Evolutionary conservation across 2,888 invertebrate species (phyloP), one percentile per base, ranked within the genome.

Genomic region (Mimumesa dahlbomi): DNA sequence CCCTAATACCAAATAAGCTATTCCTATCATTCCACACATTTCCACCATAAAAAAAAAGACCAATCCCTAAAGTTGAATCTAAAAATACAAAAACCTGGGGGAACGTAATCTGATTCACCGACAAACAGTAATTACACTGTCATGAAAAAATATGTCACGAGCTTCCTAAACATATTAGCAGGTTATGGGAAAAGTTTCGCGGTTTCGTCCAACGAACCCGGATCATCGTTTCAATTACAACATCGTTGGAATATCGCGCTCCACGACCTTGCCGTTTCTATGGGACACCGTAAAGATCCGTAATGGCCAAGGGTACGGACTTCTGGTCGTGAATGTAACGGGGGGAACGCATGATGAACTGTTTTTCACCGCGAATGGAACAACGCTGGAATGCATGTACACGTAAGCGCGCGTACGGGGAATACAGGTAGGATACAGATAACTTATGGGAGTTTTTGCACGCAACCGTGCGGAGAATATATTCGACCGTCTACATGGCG

Each of bases 261-360:
- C 45, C 21, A n/a, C 1, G 13, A 11, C 29, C 3, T 48, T 7
- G 2, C 11, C 31, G 11, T 49, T n/a, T n/a, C 61, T 62, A 25
- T 42, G 34, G 49, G 43, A 53, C 11, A 22, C 54, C 74, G 62
- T 74, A 72, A 74, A 76, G 61, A 63, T 71, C 42, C 61, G 43
- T 65, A 70, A 73, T 58, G 65, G 65, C 18, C 31, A 25, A 13
- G 53, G 56, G 49, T 14, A 59, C 62, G 50, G 64, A 70, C 66
- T 75, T 75, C 75, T 36, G 73, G 49, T 22, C 13, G 18, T 50
- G 52, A 40, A 52, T 29, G 73, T 73, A 67, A 69, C 66, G 63
- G 53, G 52, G 54, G 68, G 68, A n/a, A 52, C 49, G 58, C 59
- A 31, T 80, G 76, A 77, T 66, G 59, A 75, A 80, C 71, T 66